Evolutionary conservation across 2,113 vertebrate species (phyloP).

Genomic region (Damaliscus lunatus): DNA sequence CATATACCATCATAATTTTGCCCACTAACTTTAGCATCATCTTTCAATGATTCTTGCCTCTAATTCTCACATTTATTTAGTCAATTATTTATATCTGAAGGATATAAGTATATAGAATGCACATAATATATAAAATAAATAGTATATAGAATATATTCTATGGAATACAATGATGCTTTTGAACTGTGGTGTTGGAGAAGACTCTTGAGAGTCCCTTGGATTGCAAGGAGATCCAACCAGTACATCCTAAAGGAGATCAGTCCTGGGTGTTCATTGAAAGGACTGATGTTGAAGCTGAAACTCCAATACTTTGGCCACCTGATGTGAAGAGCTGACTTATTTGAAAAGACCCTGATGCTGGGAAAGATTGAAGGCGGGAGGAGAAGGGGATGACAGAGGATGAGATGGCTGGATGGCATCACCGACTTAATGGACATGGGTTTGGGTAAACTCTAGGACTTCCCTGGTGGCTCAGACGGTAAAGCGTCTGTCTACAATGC

Average conservation of each 20-base stretch:
- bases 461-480: too few species aligned
- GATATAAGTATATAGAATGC: neutral
- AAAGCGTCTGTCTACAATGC: too few species aligned
- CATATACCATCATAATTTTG: neutral
- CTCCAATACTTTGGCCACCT: neutral
- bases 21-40: neutral
- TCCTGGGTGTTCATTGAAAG: neutral
- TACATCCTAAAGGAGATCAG: neutral
- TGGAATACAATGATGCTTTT: neutral
- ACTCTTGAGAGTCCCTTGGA: neutral
- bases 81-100: neutral
- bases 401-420: neutral
- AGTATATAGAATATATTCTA: neutral
- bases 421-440: neutral
- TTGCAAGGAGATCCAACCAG: neutral
- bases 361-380: neutral
- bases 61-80: neutral
- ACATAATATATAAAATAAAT: neutral
- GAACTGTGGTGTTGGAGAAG: neutral
- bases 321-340: neutral
- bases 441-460: neutral
- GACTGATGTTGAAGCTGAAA: neutral
- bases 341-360: neutral
- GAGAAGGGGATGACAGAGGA: neutral
- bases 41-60: neutral